Conservation (phyloP, 2,113 vertebrate species). For the Cepphus grylle region DNA sequence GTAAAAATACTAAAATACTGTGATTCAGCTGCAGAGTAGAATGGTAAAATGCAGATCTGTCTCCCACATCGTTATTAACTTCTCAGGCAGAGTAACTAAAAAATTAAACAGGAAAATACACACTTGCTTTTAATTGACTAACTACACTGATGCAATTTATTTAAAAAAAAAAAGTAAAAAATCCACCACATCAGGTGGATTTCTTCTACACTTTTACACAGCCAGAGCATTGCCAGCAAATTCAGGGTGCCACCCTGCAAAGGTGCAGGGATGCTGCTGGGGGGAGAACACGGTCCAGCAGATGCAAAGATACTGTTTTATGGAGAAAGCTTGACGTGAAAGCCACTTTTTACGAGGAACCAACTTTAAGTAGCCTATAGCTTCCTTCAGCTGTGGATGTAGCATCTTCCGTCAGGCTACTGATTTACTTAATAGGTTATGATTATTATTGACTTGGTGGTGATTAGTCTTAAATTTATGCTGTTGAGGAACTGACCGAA, state of each 20-base stretch:
- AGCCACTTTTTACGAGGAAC: not conserved
- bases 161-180: not conserved
- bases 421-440: not conserved
- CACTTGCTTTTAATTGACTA: conserved; percentile 53
- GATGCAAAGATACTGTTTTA: not conserved
- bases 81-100: not conserved
- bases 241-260: not conserved
- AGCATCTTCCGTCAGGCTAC: not conserved
- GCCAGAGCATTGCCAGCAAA: not conserved
- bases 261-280: not conserved
- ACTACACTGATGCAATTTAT: conserved; percentile 7
- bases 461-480: not conserved
- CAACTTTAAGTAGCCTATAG: not conserved
- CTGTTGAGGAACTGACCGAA: not conserved
- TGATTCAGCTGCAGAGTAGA: not conserved
- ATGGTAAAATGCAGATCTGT: conserved; percentile 13
- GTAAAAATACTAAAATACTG: not conserved
- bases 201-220: not conserved
- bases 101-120: not conserved
- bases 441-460: not conserved
- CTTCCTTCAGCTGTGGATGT: not conserved
- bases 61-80: conserved; percentile 30
- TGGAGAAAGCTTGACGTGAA: not conserved
- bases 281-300: not conserved
- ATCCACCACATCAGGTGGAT: not conserved